Evolutionary conservation across 2,113 vertebrate genomes (phyloP).

Genomic region (rat (Rattus norvegicus)): DNA sequence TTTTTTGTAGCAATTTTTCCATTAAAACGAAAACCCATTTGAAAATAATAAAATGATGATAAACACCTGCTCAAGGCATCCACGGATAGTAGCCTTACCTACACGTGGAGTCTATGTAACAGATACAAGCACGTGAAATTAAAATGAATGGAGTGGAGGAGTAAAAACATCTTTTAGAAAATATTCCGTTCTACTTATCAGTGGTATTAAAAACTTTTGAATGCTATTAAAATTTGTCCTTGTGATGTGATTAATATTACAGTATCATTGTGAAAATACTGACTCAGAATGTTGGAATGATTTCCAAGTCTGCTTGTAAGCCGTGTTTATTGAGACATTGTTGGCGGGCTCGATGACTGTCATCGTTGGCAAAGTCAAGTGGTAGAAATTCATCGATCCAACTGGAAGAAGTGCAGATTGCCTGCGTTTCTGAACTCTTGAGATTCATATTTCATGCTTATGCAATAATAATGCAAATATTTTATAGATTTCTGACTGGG

Average conservation of each 20-base stretch:
- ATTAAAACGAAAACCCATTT: neutral
- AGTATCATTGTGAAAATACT: neutral
- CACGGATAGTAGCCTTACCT: neutral
- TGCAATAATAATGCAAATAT: neutral
- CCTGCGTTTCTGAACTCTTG: slow-evolving; percentile 10
- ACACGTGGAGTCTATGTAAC: neutral
- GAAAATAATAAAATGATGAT: neutral
- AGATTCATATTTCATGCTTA: neutral
- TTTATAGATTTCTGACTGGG: slow-evolving; percentile 16
- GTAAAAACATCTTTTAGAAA: neutral
- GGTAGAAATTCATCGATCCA: slow-evolving; percentile 12
- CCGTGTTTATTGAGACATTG: slow-evolving; percentile 11
- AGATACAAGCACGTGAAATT: neutral
- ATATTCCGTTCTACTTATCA: neutral
- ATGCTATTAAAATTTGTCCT: neutral
- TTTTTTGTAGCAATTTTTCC: neutral
- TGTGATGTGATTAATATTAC: neutral
- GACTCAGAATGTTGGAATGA: slow-evolving; percentile 23
- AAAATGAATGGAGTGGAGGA: neutral
- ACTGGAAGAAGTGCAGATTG: neutral
- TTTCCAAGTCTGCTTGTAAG: neutral
- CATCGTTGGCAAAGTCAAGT: slow-evolving; percentile 39
- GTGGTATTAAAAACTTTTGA: neutral
- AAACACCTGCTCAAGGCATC: neutral
- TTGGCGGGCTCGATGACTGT: neutral